Base-by-base conservation (phyloP, 2,797 vertebrate genomes). In the Astyanax mexicanus region DNA sequence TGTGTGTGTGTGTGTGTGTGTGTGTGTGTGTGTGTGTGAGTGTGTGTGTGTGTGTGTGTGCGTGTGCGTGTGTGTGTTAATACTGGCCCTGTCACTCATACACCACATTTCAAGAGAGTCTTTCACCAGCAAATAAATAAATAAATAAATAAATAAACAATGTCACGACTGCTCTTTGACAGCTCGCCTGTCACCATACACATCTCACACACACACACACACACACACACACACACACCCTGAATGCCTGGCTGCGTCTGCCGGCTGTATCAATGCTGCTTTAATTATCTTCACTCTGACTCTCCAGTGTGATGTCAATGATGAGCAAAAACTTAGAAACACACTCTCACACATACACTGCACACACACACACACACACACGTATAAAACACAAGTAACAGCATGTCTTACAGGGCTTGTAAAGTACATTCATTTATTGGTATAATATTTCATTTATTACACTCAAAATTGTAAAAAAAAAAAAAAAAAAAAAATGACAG, bases 211-310 rank as follows among this genome's bases (percentile, higher is more conserved):
- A 32, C 55, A 58, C 1, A n/a, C 25, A 6, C 6, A 17, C 11
- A 45, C 7, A 35, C 38, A 57, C 64, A 32, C 23, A 60, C 42
- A 19, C 29, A 58, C 0, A 7, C 17, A 21, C 19, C 23, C 57
- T 42, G 13, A 40, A 23, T 23, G 4, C 47, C 21, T 27, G 58
- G 9, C 19, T 62, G 37, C 6, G 17, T 58, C 45, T 27, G 11
- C 45, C 60, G 51, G 49, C 61, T 17, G 62, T 66, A 74, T 54
- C 60, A 60, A 45, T 51, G 67, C 23, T 70, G 10, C 32, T 51
- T 2, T 66, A 65, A 70, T 77, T 74, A 62, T 23, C 44, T 44
- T 44, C 27, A 42, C 21, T 45, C 21, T 64, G 62, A 72, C 37
- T 38, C 19, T 19, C 1, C 27, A 3, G 40, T 52, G 6, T 73